Base-by-base conservation (phyloP, 1,140 invertebrate genomes). In the Euura saliciscinereae region DNA sequence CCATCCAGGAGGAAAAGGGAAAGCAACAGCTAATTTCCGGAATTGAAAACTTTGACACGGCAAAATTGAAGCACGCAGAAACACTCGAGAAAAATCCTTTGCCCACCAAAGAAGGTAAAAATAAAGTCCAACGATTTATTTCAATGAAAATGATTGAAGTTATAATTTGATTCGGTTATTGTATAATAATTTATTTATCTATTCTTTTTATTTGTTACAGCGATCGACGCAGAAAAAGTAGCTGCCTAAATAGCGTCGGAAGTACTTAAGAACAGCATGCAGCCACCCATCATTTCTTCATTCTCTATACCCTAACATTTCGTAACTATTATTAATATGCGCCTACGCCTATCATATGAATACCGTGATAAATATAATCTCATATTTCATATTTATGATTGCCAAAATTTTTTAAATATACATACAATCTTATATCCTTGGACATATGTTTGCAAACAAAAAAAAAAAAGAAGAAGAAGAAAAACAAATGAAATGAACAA, bases 61-160 rank as follows among this genome's bases (percentile, higher is more conserved):
- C 89, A 74, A 95, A 95, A 86, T 85, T 97, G 88, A 96, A 96
- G 87, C 95, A 94, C 82, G 94, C 95, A 66, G 93, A 96, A 87
- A 97, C 96, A 68, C 92, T 92, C 81, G 95, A 97, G 86, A 97
- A 97, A 88, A 97, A 97, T 88, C 92, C 93, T 70, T 90, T 97
- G 81, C 96, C 96, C 78, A 95, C 94, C 82, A 91, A 91, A 89
- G 86, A 88, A 85, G 82, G 85, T 86, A 45, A 73, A 59, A 8
- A 11, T 59, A 59, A 43, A 43, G 7, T 8, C 13, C n/a, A 4
- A 69, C 13, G 44, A 70, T 69, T 11, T 11, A 69, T 10, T 13
- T 43, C 7, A 42, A 44, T 69, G 5, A 6, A 11, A 69, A 44
- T 6, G n/a, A 69, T 6, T 28, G 43, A n/a, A 69, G 44, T 69